A percentile compares a stretch with the other conserved stretches of the same genome.
These are phyloP conservation scores for Troides oblongomaculatus DNA, from an alignment of 2,888 invertebrate species.

Conservation along the genomic window DNA sequence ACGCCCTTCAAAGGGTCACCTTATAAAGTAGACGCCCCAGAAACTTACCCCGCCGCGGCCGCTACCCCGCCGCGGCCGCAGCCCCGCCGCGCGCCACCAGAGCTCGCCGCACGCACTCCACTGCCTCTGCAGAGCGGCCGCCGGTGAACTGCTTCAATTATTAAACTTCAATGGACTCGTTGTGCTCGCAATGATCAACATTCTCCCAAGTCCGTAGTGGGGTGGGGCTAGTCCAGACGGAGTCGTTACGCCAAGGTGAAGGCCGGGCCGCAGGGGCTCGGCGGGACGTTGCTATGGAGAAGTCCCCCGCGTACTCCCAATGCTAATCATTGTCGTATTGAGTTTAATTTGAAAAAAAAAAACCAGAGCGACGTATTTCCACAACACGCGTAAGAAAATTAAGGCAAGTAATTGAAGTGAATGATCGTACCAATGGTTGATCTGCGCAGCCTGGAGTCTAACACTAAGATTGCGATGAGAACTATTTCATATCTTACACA, in stretches of 20 bases:
- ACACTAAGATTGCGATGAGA: no score
- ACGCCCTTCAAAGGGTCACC: conserved; percentile 65
- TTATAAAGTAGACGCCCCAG: conserved; percentile 50
- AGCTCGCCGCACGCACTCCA: conserved; percentile 35
- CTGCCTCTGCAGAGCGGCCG: conserved; percentile 33
- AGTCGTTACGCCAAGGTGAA: conserved; percentile 60
- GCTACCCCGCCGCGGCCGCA: conserved; percentile 5
- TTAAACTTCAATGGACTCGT: conserved; percentile 37
- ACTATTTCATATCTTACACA: no score
- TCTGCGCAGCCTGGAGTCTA: neutral
- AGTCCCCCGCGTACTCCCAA: conserved; percentile 42
- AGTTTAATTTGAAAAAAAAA: conserved; percentile 32
- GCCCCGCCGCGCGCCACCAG: conserved; percentile 9
- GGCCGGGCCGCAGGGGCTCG: conserved; percentile 41
- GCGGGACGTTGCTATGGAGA: conserved; percentile 53
- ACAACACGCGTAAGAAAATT: conserved; percentile 3
- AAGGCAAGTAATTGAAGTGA: conserved; percentile 3
- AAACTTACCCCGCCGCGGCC: conserved; percentile 43
- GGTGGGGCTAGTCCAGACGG: conserved; percentile 44
- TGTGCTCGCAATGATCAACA: conserved; percentile 23
- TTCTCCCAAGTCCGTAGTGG: conserved; percentile 41
- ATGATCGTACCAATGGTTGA: conserved; percentile 1
- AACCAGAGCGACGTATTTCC: conserved; percentile 19
- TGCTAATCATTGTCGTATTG: conserved; percentile 51
- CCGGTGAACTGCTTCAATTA: neutral